phyloP scores from a whole-genome alignment of 1,140 invertebrate genomes.

The Bombus polaris region DNA sequence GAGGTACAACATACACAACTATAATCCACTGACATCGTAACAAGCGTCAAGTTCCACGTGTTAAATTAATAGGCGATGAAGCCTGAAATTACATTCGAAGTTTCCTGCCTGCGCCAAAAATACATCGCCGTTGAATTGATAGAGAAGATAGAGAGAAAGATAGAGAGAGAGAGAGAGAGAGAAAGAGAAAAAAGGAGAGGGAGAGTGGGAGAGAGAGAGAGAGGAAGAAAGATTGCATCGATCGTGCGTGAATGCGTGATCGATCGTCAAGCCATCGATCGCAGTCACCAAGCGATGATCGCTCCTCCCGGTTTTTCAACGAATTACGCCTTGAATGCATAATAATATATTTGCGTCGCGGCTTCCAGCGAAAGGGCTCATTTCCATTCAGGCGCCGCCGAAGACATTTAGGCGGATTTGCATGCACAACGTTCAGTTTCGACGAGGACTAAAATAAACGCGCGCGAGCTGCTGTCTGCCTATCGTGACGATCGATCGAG shows the following conservation, averaged over 20 bases:
- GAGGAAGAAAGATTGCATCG: slow-evolving; percentile 48
- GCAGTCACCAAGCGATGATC: slow-evolving; percentile 67
- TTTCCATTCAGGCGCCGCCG: slow-evolving; percentile 72
- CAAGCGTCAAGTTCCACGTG: neutral
- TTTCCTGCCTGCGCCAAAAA: slow-evolving; percentile 55
- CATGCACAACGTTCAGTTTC: slow-evolving; percentile 74
- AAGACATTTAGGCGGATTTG: slow-evolving; percentile 78
- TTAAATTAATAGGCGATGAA: slow-evolving; percentile 19
- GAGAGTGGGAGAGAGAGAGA: neutral
- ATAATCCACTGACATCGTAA: neutral
- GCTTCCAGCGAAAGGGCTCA: slow-evolving; percentile 65
- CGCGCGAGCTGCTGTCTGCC: slow-evolving; percentile 23
- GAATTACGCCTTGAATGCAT: slow-evolving; percentile 75
- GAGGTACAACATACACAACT: neutral
- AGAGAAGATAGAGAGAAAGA: neutral
- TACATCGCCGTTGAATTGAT: slow-evolving; percentile 12
- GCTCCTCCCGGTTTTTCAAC: slow-evolving; percentile 61
- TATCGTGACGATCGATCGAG: slow-evolving; percentile 22
- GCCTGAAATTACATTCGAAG: slow-evolving; percentile 18
- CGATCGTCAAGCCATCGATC: slow-evolving; percentile 74
- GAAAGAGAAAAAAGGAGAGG: slow-evolving; percentile 18
- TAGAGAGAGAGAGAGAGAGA: neutral
- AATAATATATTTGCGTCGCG: slow-evolving; percentile 66
- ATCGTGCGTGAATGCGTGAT: slow-evolving; percentile 74
- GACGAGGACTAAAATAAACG: slow-evolving; percentile 65